These are phyloP conservation scores for Thunnus maccoyii DNA, from an alignment of 2,113 vertebrate species.

Conservation along the genomic window DNA sequence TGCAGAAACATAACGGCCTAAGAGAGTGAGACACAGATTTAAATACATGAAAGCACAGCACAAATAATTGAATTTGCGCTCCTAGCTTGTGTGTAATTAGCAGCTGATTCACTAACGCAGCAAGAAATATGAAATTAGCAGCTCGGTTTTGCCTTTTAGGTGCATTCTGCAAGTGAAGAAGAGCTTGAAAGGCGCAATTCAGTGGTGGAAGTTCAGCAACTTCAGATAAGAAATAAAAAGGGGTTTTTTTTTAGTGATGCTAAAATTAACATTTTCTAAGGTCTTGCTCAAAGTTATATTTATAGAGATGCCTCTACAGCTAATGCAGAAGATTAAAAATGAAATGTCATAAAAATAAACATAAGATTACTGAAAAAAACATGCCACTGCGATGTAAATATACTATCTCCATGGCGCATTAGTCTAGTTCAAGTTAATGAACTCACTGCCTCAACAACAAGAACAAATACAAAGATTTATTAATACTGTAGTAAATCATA, in stretches of 20 bases:
- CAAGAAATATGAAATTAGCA: slow-evolving; percentile 41
- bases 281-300: not conserved
- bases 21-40: slow-evolving; percentile 3
- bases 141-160: not conserved
- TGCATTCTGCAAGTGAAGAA: slow-evolving; percentile 14
- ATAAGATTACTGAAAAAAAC: no score
- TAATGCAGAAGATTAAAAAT: no score
- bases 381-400: no score
- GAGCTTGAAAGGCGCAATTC: not conserved
- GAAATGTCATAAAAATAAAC: no score
- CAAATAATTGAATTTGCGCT: slow-evolving; percentile 30
- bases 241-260: not conserved
- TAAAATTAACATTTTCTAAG: not conserved
- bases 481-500: no score
- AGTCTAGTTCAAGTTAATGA: no score
- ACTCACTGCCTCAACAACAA: no score
- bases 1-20: not conserved
- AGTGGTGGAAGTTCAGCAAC: not conserved
- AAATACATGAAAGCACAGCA: slow-evolving; percentile 3
- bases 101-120: slow-evolving; percentile 13
- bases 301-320: no score
- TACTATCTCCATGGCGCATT: no score
- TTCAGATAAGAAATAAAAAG: slow-evolving; percentile 3
- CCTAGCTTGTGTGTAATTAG: slow-evolving; percentile 40
- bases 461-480: no score